A percentile compares a stretch with the other conserved stretches of the same genome.
phyloP scores from a whole-genome alignment of 2,888 invertebrate genomes.

The Agonopterix subpropinquella region DNA sequence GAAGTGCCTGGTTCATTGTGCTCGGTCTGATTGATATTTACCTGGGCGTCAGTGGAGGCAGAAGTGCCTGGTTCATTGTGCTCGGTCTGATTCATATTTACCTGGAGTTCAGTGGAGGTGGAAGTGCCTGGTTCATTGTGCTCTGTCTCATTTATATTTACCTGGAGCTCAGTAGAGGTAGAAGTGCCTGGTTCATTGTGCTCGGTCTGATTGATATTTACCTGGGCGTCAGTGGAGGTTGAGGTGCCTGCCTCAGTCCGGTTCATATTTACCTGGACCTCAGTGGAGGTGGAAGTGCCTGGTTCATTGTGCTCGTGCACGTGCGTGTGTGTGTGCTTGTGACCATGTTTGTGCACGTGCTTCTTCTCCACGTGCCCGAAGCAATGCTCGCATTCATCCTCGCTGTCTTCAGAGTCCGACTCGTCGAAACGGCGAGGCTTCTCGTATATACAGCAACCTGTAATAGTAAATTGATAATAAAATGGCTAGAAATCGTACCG shows the following conservation, averaged over 20 bases:
- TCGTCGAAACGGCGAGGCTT: slow-evolving; percentile 93
- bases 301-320: background rate
- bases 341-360: slow-evolving; percentile 40
- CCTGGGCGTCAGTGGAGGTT: too few relatives aligned
- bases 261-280: background rate
- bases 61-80: too few relatives aligned
- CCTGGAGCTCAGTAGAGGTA: too few relatives aligned
- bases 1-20: background rate
- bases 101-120: too few relatives aligned
- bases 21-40: background rate
- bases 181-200: too few relatives aligned
- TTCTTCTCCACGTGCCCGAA: slow-evolving; percentile 86
- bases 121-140: too few relatives aligned
- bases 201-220: too few relatives aligned
- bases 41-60: too few relatives aligned
- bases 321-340: slow-evolving; percentile 4
- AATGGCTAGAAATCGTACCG: too few relatives aligned
- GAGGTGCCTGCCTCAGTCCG: too few relatives aligned
- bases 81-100: too few relatives aligned
- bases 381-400: slow-evolving; percentile 92
- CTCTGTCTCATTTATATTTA: too few relatives aligned
- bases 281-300: background rate
- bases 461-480: background rate
- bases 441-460: slow-evolving; percentile 96
- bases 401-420: slow-evolving; percentile 88